phyloP scores from a whole-genome alignment of 2,888 invertebrate species.

The Nephrotoma flavescens region DNA sequence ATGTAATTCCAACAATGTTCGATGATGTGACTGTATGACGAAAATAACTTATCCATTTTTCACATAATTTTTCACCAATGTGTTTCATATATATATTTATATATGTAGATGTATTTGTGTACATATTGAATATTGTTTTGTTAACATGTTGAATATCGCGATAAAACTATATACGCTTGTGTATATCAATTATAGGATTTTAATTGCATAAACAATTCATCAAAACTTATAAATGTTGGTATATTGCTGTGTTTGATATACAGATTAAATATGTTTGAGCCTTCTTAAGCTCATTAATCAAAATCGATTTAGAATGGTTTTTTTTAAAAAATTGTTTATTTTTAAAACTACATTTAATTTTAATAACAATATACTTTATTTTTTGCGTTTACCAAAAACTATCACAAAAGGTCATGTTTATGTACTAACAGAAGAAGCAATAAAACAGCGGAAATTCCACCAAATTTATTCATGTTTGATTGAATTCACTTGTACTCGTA shows the following conservation, averaged over 20 bases:
- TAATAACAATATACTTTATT: not conserved
- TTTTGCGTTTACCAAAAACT: not conserved
- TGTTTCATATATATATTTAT: not conserved
- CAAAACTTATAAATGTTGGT: not conserved
- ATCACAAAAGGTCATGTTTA: not conserved
- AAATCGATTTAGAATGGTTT: not conserved
- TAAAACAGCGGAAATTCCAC: not conserved
- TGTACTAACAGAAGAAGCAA: not conserved
- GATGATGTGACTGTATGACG: not conserved
- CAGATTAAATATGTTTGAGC: too few relatives aligned
- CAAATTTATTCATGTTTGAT: not conserved
- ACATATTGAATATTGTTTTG: not conserved
- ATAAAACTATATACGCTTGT: not conserved
- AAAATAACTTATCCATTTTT: not conserved
- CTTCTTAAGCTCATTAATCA: not conserved
- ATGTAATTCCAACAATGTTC: constrained; percentile 3
- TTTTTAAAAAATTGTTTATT: not conserved
- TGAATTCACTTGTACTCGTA: not conserved
- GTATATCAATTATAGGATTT: not conserved
- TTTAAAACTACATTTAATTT: not conserved
- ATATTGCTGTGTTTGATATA: not conserved
- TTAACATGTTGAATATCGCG: not conserved
- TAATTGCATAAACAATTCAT: not conserved
- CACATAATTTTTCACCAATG: not conserved
- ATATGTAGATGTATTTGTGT: not conserved